These are phyloP conservation scores for Zapornia atra DNA, from an alignment of 2,113 vertebrate species.

Conservation along the genomic window DNA sequence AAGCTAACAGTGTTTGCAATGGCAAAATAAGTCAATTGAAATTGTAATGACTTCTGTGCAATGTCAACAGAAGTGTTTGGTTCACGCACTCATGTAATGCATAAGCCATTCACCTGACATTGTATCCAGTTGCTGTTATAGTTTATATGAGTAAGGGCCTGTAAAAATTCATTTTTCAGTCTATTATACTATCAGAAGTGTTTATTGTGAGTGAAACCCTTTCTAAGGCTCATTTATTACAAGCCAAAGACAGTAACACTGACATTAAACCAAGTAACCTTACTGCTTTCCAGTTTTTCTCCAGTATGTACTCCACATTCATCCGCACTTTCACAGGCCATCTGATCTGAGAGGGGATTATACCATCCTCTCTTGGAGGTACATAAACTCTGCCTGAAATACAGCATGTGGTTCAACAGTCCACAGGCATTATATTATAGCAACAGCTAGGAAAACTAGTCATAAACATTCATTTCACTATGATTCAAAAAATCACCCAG, in stretches of 20 bases:
- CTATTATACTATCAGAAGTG: conserved; percentile 36
- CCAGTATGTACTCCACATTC: background rate
- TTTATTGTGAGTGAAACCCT: conserved; percentile 32
- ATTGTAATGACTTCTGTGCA: conserved; percentile 29
- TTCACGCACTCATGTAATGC: conserved; percentile 27
- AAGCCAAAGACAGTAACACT: background rate
- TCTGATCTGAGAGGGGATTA: conserved; percentile 24
- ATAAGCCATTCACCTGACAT: conserved; percentile 6
- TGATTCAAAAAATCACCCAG: background rate
- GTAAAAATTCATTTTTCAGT: conserved; percentile 32
- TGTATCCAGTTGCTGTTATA: conserved; percentile 6
- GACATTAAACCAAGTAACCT: conserved; percentile 1
- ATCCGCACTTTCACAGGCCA: conserved; percentile 8
- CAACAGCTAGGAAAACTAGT: background rate
- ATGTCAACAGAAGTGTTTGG: conserved; percentile 41
- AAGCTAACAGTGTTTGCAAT: conserved; percentile 3
- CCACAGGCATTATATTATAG: background rate
- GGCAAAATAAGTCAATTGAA: conserved; percentile 53
- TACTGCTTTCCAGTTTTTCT: conserved; percentile 10
- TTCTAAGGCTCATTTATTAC: conserved; percentile 16
- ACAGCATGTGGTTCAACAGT: background rate
- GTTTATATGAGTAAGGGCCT: conserved; percentile 24
- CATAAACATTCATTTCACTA: background rate
- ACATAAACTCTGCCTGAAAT: conserved; percentile 20
- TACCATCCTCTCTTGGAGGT: background rate